phyloP scores from a whole-genome alignment of 2,888 invertebrate genomes.

The Uropetala carovei region DNA sequence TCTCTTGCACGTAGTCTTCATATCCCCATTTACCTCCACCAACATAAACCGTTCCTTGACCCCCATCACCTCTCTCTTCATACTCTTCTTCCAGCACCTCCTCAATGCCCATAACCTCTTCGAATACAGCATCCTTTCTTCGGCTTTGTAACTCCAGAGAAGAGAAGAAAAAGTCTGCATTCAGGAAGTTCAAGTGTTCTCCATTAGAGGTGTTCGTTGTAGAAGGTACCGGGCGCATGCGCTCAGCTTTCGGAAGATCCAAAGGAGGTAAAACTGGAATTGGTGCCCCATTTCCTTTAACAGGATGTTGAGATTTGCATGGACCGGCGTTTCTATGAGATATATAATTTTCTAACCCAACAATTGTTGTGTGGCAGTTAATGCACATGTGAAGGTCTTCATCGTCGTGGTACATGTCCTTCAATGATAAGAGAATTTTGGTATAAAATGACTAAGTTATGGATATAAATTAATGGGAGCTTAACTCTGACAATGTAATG shows the following conservation, averaged over 20 bases:
- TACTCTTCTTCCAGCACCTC: slow-evolving; percentile 51
- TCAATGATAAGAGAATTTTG: neutral
- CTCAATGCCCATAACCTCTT: slow-evolving; percentile 51
- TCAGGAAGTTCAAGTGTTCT: slow-evolving; percentile 44
- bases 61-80: slow-evolving; percentile 29
- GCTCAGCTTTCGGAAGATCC: slow-evolving; percentile 48
- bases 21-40: slow-evolving; percentile 47
- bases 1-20: slow-evolving; percentile 32
- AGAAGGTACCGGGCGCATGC: slow-evolving; percentile 1
- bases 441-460: no score
- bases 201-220: slow-evolving; percentile 7
- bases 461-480: no score
- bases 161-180: slow-evolving; percentile 58
- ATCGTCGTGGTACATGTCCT: slow-evolving; percentile 56
- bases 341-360: slow-evolving; percentile 38
- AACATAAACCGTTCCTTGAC: slow-evolving; percentile 26
- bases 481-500: no score
- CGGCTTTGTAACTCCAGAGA: slow-evolving; percentile 44
- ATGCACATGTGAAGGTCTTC: slow-evolving; percentile 59
- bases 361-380: slow-evolving; percentile 35
- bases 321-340: slow-evolving; percentile 52
- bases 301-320: slow-evolving; percentile 27
- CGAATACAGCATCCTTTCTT: slow-evolving; percentile 42
- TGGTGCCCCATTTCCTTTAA: slow-evolving; percentile 37
- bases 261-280: slow-evolving; percentile 34